Evolutionary conservation across 2,888 invertebrate genomes (phyloP).

Genomic region (Himalopsyche kuldschensis): DNA sequence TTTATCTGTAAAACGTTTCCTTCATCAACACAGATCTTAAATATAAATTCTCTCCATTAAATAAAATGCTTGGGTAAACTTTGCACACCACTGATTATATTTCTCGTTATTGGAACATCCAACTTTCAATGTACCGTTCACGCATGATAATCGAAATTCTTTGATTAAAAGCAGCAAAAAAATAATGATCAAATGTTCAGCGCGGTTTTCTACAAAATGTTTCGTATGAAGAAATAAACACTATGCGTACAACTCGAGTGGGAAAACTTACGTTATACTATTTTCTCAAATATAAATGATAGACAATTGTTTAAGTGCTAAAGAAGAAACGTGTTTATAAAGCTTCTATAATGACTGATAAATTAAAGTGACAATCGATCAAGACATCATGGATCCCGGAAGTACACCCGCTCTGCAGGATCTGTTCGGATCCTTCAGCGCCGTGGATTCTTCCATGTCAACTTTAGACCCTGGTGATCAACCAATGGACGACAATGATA

Average conservation of each 20-base stretch:
- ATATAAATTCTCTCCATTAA: background rate
- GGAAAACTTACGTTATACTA: background rate
- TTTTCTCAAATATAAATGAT: background rate
- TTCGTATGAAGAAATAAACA: background rate
- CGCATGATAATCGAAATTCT: background rate
- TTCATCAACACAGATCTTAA: background rate
- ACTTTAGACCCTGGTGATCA: conserved; percentile 10
- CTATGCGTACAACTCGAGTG: background rate
- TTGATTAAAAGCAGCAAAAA: background rate
- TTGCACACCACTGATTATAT: background rate
- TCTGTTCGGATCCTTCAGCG: conserved; percentile 5
- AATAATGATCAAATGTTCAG: background rate
- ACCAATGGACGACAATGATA: conserved; percentile 8
- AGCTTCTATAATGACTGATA: background rate
- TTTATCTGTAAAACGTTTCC: too few species aligned
- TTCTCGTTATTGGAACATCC: background rate
- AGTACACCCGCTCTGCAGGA: conserved; percentile 5
- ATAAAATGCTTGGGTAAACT: background rate
- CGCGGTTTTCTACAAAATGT: background rate
- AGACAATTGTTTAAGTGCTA: background rate
- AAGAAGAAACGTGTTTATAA: background rate
- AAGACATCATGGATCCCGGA: conserved; percentile 13
- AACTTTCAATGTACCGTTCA: background rate
- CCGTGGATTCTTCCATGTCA: conserved; percentile 15
- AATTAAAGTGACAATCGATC: background rate